Base-by-base conservation (phyloP, 2,113 vertebrate genomes). In the Semnornis frantzii region DNA sequence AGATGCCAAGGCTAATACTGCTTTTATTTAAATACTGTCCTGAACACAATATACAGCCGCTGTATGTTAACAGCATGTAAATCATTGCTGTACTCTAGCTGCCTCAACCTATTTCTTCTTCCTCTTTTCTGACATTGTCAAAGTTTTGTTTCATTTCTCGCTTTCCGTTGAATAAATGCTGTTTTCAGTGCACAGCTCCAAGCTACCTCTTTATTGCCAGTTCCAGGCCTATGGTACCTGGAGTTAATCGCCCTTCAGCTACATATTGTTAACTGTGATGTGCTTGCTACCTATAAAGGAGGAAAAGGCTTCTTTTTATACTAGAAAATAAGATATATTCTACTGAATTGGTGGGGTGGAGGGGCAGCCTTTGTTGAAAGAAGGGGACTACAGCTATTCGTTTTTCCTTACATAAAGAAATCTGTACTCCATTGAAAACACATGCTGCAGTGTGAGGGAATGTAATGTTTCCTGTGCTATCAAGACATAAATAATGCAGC, bases 241-340 rank as follows among this genome's bases (percentile, higher is more conserved):
- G 92, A 97, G 95, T 96, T 96, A 97, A 96, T 96, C 76, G 59
- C 85, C 91, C 93, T 94, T 96, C 94, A 93, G 96, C 93, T 95
- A 94, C 85, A 64, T 96, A 96, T 96, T 97, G 92, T 95, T 93
- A 94, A 85, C 91, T 78, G 91, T 91, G 94, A 92, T 93, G 55
- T 91, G 77, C 62, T 89, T 95, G 87, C 84, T 94, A 93, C 95
- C 91, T 93, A 86, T 95, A 96, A 94, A 95, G 76, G 52, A 92
- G 54, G 79, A 89, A 94, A 89, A 85, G 27, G 9, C 37, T 87
- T 86, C 82, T 95, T 92, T 94, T 96, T 91, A 63, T 79, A 82
- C 85, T 59, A 58, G 92, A 91, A 93, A 94, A 96, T 96, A 96
- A 95, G 92, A 84, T 95, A 95, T 94, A 91, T 90, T 93, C 91